Evolutionary conservation across 2,113 vertebrate genomes (phyloP).

Genomic region (Uropsilus gracilis): DNA sequence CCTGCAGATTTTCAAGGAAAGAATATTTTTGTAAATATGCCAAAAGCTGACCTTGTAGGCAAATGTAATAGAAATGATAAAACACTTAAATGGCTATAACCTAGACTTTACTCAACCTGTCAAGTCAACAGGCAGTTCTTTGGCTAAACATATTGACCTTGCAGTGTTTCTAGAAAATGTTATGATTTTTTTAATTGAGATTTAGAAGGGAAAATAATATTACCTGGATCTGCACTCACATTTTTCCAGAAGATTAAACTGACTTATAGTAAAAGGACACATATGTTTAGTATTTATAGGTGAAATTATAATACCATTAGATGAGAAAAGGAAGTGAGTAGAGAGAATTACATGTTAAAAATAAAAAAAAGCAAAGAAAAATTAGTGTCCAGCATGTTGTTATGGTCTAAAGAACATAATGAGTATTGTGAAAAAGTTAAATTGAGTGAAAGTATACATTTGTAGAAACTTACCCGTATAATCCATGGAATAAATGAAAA

Average conservation of each 20-base stretch:
- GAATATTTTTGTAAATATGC: background rate
- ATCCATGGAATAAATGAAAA: too few relatives aligned
- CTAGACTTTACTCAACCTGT: background rate
- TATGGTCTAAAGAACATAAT: background rate
- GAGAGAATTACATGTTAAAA: background rate
- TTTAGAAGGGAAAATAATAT: background rate
- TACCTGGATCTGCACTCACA: background rate
- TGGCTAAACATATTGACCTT: background rate
- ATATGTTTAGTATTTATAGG: background rate
- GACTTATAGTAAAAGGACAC: background rate
- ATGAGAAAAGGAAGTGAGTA: background rate
- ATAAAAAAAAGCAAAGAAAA: background rate
- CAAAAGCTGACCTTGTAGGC: background rate
- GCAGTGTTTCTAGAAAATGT: background rate
- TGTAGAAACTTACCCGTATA: too few relatives aligned
- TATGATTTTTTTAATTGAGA: background rate
- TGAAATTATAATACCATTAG: background rate
- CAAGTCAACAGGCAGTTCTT: background rate
- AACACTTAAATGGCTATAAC: constrained; percentile 33
- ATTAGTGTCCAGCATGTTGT: too few relatives aligned
- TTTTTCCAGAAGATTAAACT: background rate
- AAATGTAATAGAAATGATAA: constrained; percentile 39
- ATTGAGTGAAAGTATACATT: too few relatives aligned
- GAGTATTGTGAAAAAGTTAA: background rate
- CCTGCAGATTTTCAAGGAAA: background rate